Evolutionary conservation across 35 echinoderm and acorn worm species (phyloP), one percentile per base, ranked within the genome.

Genomic region (Strongylocentrotus purpuratus): DNA sequence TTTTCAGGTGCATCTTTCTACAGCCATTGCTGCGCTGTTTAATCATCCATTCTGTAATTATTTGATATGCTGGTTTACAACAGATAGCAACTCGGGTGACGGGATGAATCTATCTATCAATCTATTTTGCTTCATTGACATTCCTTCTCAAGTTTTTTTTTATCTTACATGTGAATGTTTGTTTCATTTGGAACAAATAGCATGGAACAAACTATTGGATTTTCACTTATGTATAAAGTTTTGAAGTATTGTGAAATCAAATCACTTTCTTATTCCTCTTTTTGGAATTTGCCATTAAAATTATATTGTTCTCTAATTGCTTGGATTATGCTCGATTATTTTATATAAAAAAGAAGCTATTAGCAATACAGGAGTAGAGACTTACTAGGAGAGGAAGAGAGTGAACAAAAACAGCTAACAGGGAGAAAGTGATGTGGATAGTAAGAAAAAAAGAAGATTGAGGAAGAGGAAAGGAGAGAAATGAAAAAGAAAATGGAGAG

Each of bases 211-310:
- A 78, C 65, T 78, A 78, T 78, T 78, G 65, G 25, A 78, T 28
- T 78, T 78, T 78, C 65, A 78, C 65, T n/a, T 78, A 8, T 78
- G 28, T 25, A 25, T 71, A 71, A 28, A 78, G 20, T 18, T n/a
- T 78, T 78, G 65, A 70, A 70, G 18, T 70, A 70, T 78, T 78
- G 65, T 78, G 65, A 78, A 78, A 22, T 78, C 65, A 78, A 78
- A 78, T 78, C 28, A 78, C 65, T 78, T 78, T 7, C 65, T 78
- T 78, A 78, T 78, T 78, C 65, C 65, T 78, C 65, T 28, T 55
- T 55, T 8, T 78, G 65, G 65, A 78, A n/a, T 78, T n/a, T 78
- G 65, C 25, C 7, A 78, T 78, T 28, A 78, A 78, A 78, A 78
- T 78, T 25, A 78, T 78, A 78, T 78, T 78, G 65, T 78, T 22